These are phyloP conservation scores for Eilema caniola DNA, from an alignment of 2,888 invertebrate genomes.

Conservation along the genomic window DNA sequence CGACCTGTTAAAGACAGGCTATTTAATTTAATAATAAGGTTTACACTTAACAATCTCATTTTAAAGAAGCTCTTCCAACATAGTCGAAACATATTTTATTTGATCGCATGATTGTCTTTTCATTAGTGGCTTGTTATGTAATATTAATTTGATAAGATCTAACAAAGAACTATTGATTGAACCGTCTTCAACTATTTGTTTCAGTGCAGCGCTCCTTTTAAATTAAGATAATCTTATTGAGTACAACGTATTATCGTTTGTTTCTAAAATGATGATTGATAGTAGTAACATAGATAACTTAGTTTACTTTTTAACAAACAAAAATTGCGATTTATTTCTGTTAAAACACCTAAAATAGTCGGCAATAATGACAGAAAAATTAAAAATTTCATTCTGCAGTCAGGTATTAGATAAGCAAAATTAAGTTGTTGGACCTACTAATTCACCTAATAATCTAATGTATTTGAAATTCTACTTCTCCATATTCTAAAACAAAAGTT, in stretches of 20 bases:
- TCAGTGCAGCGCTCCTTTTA: slow-evolving; percentile 63
- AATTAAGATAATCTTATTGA: slow-evolving; percentile 63
- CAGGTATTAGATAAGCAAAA: neutral
- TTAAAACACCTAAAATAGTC: neutral
- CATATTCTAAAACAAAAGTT: slow-evolving; percentile 12
- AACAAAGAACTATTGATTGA: slow-evolving; percentile 67
- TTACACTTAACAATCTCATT: slow-evolving; percentile 36
- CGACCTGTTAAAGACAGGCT: neutral
- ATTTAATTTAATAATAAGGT: slow-evolving; percentile 9
- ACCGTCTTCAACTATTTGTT: slow-evolving; percentile 65
- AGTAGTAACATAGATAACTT: slow-evolving; percentile 31
- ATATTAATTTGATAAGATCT: slow-evolving; percentile 79
- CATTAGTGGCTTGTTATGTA: slow-evolving; percentile 74
- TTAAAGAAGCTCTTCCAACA: slow-evolving; percentile 42
- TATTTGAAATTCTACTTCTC: slow-evolving; percentile 21
- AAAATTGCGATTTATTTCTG: neutral
- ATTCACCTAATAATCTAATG: neutral
- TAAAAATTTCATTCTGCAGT: neutral
- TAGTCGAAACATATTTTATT: slow-evolving; percentile 62
- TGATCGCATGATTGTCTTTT: slow-evolving; percentile 73
- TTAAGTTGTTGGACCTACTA: neutral
- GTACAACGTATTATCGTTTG: slow-evolving; percentile 41
- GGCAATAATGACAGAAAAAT: no score
- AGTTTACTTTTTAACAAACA: neutral
- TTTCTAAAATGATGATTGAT: slow-evolving; percentile 30